A percentile compares a stretch with the other conserved stretches of the same genome.
Conservation (phyloP, 2,888 invertebrate genomes). For the Drosophila heteroneura region DNA sequence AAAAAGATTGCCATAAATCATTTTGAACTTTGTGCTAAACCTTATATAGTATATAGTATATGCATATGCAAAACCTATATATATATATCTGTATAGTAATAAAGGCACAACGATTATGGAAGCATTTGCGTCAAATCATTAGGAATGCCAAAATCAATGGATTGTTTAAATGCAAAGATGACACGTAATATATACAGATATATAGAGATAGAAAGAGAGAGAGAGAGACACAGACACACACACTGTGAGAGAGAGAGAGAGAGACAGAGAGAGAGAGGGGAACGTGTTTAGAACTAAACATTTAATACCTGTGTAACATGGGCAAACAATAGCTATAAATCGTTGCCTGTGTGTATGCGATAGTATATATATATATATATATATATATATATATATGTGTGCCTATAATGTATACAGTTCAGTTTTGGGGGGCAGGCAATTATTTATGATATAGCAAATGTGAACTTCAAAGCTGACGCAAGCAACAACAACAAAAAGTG, state of each 20-base stretch:
- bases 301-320: neutral
- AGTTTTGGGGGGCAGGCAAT: conserved; percentile 49
- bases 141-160: conserved; percentile 23
- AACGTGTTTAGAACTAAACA: conserved; percentile 3
- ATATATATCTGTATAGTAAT: conserved; percentile 4
- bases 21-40: conserved; percentile 57
- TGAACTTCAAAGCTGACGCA: conserved; percentile 62
- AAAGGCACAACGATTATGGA: conserved; percentile 25
- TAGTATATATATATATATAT: conserved; percentile 8
- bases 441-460: conserved; percentile 48
- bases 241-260: neutral
- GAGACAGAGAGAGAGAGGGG: neutral
- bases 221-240: neutral
- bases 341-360: neutral
- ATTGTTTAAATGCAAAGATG: neutral
- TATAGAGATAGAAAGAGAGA: neutral
- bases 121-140: conserved; percentile 7
- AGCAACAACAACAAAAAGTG: conserved; percentile 23
- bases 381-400: conserved; percentile 4
- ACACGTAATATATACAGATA: neutral
- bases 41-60: conserved; percentile 4
- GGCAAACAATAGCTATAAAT: conserved; percentile 1
- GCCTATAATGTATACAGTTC: conserved; percentile 43
- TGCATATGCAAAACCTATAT: conserved; percentile 3
- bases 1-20: conserved; percentile 45